Conservation (phyloP, 1,140 invertebrate genomes). For the Hyphantria cunea region DNA sequence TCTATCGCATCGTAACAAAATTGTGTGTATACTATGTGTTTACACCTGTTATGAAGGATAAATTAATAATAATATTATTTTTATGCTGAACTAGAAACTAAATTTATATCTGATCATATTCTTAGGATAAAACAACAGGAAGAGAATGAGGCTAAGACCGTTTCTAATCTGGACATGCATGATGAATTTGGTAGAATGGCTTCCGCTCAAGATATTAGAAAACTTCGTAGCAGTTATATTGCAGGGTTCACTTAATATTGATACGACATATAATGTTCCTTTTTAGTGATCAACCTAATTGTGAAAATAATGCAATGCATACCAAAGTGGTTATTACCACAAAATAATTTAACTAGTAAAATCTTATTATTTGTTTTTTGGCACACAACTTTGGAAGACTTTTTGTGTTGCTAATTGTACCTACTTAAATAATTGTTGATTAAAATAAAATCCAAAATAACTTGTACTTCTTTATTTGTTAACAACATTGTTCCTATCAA, state of each 20-base stretch:
- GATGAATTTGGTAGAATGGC: conserved; percentile 40
- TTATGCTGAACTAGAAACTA: too few relatives aligned
- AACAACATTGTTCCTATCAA: conserved; percentile 19
- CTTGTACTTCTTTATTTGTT: conserved; percentile 22
- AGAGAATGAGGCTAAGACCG: conserved; percentile 5
- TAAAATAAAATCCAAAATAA: conserved; percentile 1
- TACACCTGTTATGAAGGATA: not conserved
- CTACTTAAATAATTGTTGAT: not conserved
- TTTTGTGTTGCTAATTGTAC: not conserved
- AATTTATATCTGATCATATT: too few relatives aligned
- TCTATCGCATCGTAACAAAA: too few relatives aligned
- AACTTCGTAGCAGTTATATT: conserved; percentile 47
- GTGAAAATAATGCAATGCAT: too few relatives aligned
- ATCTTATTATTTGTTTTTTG: too few relatives aligned
- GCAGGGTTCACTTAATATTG: not conserved
- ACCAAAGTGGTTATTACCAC: too few relatives aligned
- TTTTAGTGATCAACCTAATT: not conserved
- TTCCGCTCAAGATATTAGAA: conserved; percentile 51
- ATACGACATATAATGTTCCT: not conserved
- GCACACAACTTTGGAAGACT: too few relatives aligned
- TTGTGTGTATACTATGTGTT: not conserved
- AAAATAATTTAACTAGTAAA: too few relatives aligned
- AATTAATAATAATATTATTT: too few relatives aligned
- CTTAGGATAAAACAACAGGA: not conserved
- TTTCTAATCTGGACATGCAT: conserved; percentile 19